Percentiles rank a stretch among this genome's conserved stretches.
These are phyloP conservation scores for Penaeus vannamei DNA, from an alignment of 1,140 invertebrate genomes.

Conservation along the genomic window DNA sequence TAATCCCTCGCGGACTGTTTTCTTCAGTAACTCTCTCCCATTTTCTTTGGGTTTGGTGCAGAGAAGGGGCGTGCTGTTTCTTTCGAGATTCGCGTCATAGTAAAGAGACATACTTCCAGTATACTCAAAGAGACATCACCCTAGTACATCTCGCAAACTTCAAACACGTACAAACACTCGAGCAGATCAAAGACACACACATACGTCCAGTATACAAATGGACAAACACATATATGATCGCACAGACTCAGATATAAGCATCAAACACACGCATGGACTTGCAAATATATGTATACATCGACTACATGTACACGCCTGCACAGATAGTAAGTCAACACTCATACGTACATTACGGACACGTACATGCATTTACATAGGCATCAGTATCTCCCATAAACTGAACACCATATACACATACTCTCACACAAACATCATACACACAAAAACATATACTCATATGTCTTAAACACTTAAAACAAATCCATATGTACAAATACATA, in stretches of 20 bases:
- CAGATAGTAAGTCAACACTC: background rate
- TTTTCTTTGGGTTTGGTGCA: too few species aligned
- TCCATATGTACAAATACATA: background rate
- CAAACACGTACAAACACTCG: too few species aligned
- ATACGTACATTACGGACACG: background rate
- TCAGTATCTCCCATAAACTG: too few species aligned
- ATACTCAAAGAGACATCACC: too few species aligned
- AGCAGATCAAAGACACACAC: too few species aligned
- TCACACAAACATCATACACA: too few species aligned
- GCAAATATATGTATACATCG: background rate
- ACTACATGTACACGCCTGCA: slow-evolving; percentile 11
- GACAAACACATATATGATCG: background rate
- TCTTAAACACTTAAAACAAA: background rate
- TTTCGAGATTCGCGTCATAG: too few species aligned
- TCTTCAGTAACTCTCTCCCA: too few species aligned
- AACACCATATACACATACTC: background rate
- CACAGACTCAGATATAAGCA: background rate
- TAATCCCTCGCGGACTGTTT: too few species aligned
- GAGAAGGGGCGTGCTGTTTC: too few species aligned
- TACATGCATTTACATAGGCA: background rate
- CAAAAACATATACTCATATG: background rate
- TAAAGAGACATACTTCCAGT: too few species aligned
- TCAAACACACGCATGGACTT: background rate
- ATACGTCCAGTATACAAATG: background rate
- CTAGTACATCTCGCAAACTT: too few species aligned